A percentile compares a stretch with the other conserved stretches of the same genome.
Conservation (phyloP, 30 jellyfish, hydroid and myxozoan genomes). For the Aurelia sp. region DNA sequence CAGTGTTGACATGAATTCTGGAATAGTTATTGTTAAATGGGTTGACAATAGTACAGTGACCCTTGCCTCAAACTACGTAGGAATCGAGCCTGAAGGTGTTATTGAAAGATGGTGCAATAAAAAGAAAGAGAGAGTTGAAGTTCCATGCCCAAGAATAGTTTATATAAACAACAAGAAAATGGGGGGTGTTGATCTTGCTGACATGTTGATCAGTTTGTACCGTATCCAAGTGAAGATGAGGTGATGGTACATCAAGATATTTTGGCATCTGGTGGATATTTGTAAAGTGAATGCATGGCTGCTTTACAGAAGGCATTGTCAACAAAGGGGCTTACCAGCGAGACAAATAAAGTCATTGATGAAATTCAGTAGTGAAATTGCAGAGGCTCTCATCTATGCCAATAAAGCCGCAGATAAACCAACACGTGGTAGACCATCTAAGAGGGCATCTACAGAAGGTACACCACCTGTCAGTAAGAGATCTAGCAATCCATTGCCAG, state of each 20-base stretch:
- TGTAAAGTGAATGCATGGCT: constrained; percentile 54
- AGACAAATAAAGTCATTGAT: neutral
- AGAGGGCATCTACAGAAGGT: constrained; percentile 6
- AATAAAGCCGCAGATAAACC: constrained; percentile 9
- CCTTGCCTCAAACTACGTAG: constrained; percentile 53
- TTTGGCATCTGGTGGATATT: constrained; percentile 46
- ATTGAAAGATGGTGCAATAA: constrained; percentile 54
- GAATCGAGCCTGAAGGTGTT: constrained; percentile 60
- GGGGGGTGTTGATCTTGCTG: constrained; percentile 71
- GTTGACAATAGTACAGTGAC: constrained; percentile 65
- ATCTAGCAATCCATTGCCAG: constrained; percentile 22
- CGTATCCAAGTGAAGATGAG: constrained; percentile 10
- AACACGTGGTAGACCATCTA: constrained; percentile 36
- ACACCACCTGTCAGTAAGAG: neutral
- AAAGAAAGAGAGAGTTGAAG: constrained; percentile 22
- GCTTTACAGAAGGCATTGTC: constrained; percentile 18
- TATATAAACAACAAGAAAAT: constrained; percentile 1
- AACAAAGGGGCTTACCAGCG: constrained; percentile 5
- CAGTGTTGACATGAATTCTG: constrained; percentile 51
- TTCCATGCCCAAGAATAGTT: constrained; percentile 40
- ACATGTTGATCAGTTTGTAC: constrained; percentile 62
- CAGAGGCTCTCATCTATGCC: constrained; percentile 32
- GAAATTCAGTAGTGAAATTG: constrained; percentile 18
- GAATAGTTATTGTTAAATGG: constrained; percentile 49
- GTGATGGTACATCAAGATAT: constrained; percentile 43